Base-by-base conservation (phyloP, 2,888 invertebrate genomes). In the Ganaspis brasiliensis region DNA sequence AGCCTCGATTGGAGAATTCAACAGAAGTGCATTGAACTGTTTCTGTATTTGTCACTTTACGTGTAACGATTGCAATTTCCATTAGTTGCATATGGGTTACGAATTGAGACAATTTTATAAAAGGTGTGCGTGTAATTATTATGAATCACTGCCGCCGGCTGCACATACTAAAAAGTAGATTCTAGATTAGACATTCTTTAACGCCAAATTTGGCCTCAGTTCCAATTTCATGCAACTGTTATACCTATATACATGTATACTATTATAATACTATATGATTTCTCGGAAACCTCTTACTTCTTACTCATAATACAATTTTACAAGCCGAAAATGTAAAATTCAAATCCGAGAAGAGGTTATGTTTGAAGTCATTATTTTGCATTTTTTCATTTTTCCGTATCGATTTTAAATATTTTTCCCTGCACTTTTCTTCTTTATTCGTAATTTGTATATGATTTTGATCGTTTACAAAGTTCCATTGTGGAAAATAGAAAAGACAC, bases 71-170 rank as follows among this genome's bases (percentile, higher is more conserved):
- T 61, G 61, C 21, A 21, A 63, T 63, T 19, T 37, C 61, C 37
- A 63, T 63, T 63, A 63, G 37, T 40, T 40, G 37, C 16, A 59
- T 19, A 63, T 63, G 26, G 61, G 61, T 61, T 61, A 16, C 40
- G 57, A 19, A 24, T 63, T 63, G 21, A 40, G 40, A 40, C 37
- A 63, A 63, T 8, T n/a, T 40, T 63, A 12, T 10, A 19, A 40
- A n/a, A 0, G 12, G 14, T 21, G 35, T 14, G 37, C 21, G 40
- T 40, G 40, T 19, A 40, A 35, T 40, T 63, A 10, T 12, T 14
- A 63, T 63, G 40, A 63, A 63, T 63, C 40, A 63, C 19, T 35
- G 19, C 4, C 4, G 2, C 55, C 1, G 16, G 16, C 2, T 14
- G 26, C 26, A 12, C 21, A 61, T n/a, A 56, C 31, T 14, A 16